Evolutionary conservation across 2,113 vertebrate genomes (phyloP).

Genomic region (Pangasianodon hypophthalmus): DNA sequence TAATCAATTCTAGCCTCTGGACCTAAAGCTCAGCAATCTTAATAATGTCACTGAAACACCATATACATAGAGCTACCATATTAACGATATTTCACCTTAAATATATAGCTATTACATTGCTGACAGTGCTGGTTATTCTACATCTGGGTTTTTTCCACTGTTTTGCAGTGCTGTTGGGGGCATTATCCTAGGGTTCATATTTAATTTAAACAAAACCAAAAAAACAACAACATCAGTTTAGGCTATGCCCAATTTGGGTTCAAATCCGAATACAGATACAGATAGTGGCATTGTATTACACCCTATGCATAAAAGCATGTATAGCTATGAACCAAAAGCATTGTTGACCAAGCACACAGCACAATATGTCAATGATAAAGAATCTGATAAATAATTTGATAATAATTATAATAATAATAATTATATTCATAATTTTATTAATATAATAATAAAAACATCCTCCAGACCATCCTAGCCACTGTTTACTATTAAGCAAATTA

Average conservation of each 20-base stretch:
- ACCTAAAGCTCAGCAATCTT: neutral
- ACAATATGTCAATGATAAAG: neutral
- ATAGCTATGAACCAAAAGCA: neutral
- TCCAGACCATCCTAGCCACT: no score
- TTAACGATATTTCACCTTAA: neutral
- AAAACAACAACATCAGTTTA: neutral
- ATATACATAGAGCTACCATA: neutral
- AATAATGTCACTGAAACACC: neutral
- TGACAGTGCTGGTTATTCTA: no score
- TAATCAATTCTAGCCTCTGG: neutral
- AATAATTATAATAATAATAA: no score
- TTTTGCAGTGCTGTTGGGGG: neutral
- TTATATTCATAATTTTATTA: no score
- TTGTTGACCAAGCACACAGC: neutral
- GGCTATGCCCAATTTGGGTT: neutral
- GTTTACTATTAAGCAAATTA: no score
- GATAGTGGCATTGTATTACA: neutral
- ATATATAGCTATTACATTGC: neutral
- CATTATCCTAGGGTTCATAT: neutral
- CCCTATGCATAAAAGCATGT: neutral
- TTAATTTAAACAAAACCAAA: neutral
- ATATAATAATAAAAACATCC: no score
- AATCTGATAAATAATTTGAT: neutral
- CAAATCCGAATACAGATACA: neutral
- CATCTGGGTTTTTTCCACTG: neutral